A percentile compares a stretch with the other conserved stretches of the same genome.
These are phyloP conservation scores for Sander lucioperca DNA, from an alignment of 2,113 vertebrate species.

Conservation along the genomic window DNA sequence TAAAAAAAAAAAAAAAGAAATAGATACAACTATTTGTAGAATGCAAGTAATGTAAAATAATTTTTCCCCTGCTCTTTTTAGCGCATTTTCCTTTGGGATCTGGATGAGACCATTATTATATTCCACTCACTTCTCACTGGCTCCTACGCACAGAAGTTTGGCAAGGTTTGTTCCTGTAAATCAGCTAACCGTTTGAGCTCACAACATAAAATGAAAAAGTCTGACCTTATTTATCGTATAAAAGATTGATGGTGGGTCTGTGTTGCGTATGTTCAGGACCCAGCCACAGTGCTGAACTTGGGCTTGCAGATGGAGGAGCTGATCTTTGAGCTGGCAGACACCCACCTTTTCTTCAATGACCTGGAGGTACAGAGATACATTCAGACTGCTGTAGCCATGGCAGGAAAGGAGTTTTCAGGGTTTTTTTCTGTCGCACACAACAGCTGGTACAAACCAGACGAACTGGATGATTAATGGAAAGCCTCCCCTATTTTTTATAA, in stretches of 20 bases:
- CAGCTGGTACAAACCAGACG: not conserved
- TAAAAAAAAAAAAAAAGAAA: not conserved
- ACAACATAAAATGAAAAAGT: not conserved
- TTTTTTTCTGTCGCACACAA: not conserved
- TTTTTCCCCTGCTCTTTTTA: slow-evolving; percentile 58
- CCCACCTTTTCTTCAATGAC: slow-evolving; percentile 98
- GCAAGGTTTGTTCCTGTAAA: slow-evolving; percentile 87
- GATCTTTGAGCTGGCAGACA: slow-evolving; percentile 99
- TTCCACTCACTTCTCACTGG: slow-evolving; percentile 99
- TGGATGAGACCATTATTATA: slow-evolving; percentile 99
- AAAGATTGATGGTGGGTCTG: not conserved
- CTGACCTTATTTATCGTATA: not conserved
- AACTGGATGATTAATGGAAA: not conserved
- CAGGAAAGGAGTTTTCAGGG: not conserved
- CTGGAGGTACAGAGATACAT: slow-evolving; percentile 86
- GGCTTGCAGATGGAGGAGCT: slow-evolving; percentile 98
- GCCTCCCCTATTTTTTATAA: too few species aligned
- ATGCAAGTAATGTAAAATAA: not conserved
- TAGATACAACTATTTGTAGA: too few species aligned
- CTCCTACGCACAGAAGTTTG: slow-evolving; percentile 96
- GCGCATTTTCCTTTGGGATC: slow-evolving; percentile 97
- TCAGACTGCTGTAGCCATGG: not conserved
- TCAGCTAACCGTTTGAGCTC: rapidly evolving
- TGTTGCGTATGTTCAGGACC: slow-evolving; percentile 84
- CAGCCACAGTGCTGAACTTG: slow-evolving; percentile 92